Percentiles rank a stretch among this genome's conserved stretches.
These are phyloP conservation scores for Muricea muricata DNA, from an alignment of 92 coral and sea anemone species.

Conservation along the genomic window DNA sequence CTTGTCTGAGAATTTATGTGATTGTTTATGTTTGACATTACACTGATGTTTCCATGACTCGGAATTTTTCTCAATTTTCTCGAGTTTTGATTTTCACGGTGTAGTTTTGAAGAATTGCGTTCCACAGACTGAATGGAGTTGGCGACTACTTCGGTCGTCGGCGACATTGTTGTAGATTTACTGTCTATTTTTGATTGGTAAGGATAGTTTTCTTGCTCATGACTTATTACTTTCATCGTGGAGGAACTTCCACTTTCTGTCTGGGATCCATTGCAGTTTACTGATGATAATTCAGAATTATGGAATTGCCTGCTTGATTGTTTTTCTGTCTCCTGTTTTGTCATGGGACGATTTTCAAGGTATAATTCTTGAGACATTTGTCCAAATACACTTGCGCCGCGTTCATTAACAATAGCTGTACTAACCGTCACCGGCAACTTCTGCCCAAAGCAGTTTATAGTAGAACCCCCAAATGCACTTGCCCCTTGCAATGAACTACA, in stretches of 20 bases:
- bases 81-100: neutral
- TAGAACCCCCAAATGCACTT: neutral
- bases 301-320: neutral
- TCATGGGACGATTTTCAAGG: neutral
- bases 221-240: neutral
- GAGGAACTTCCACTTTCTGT: neutral
- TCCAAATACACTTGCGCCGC: constrained; percentile 34
- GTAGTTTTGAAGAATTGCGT: neutral
- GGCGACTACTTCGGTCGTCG: neutral
- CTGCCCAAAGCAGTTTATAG: too few relatives aligned
- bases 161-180: neutral
- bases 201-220: neutral
- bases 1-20: neutral
- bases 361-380: neutral
- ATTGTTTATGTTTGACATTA: neutral
- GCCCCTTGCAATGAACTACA: constrained; percentile 4
- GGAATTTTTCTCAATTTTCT: too few relatives aligned
- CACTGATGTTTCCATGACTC: too few relatives aligned
- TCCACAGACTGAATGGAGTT: neutral
- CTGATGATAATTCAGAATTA: neutral
- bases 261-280: neutral
- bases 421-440: neutral
- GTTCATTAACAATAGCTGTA: neutral
- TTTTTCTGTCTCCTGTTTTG: neutral
- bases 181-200: neutral